phyloP scores from a whole-genome alignment of 2,797 vertebrate species.

The Sternotherus odoratus region DNA sequence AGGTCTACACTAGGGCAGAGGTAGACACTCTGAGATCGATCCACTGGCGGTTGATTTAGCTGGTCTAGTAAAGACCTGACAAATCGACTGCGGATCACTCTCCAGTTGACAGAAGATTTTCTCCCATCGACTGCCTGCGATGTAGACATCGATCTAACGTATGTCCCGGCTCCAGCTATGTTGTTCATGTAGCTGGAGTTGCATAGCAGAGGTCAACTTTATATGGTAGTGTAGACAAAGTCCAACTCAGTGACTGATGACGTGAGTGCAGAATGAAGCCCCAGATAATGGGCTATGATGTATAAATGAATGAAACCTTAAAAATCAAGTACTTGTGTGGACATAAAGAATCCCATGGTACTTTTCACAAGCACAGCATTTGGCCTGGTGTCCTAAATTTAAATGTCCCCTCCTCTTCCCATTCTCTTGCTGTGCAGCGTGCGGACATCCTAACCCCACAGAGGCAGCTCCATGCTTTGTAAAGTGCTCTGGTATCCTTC shows the following conservation, averaged over 20 bases:
- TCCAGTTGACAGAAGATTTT: too few relatives aligned
- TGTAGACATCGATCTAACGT: too few relatives aligned
- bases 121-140: too few relatives aligned
- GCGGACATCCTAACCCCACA: not conserved
- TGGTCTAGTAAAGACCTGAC: too few relatives aligned
- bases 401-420: not conserved
- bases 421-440: not conserved
- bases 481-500: accelerated
- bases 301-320: not conserved
- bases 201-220: too few relatives aligned
- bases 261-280: not conserved
- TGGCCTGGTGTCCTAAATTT: not conserved
- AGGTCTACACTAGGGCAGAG: too few relatives aligned
- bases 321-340: not conserved
- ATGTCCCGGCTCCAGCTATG: too few relatives aligned
- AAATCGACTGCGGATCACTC: too few relatives aligned
- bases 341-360: not conserved
- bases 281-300: not conserved
- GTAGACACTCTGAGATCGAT: too few relatives aligned
- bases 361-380: not conserved
- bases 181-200: too few relatives aligned
- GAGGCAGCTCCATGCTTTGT: accelerated
- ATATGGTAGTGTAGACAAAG: too few relatives aligned
- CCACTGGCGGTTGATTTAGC: too few relatives aligned
- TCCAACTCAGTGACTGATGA: not conserved